Percentiles rank a stretch among this genome's conserved stretches.
phyloP scores from a whole-genome alignment of 2,888 invertebrate genomes.

The Mechanitis messenoides region DNA sequence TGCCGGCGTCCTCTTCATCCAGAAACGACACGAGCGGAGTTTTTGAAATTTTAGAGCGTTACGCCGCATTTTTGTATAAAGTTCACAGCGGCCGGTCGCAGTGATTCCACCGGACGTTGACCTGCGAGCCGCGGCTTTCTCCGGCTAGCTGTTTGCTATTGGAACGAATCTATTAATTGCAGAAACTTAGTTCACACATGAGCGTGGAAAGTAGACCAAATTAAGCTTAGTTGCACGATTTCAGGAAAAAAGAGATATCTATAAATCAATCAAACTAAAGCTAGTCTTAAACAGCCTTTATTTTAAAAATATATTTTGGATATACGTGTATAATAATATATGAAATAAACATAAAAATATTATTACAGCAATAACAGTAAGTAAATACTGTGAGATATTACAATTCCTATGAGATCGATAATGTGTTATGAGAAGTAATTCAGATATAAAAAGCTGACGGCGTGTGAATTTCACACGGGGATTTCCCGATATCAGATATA shows the following conservation, averaged over 20 bases:
- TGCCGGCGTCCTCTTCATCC: slow-evolving; percentile 44
- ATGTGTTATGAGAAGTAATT: slow-evolving; percentile 10
- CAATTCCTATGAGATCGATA: slow-evolving; percentile 15
- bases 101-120: slow-evolving; percentile 71
- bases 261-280: neutral
- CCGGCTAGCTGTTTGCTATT: slow-evolving; percentile 72
- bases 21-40: slow-evolving; percentile 57
- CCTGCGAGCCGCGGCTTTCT: slow-evolving; percentile 69
- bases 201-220: slow-evolving; percentile 66
- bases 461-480: slow-evolving; percentile 33
- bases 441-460: slow-evolving; percentile 21
- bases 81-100: slow-evolving; percentile 67
- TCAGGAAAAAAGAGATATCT: slow-evolving; percentile 8
- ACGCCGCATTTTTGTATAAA: slow-evolving; percentile 71
- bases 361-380: slow-evolving; percentile 7
- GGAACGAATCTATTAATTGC: slow-evolving; percentile 77
- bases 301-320: neutral
- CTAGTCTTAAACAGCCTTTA: no score
- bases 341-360: neutral
- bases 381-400: slow-evolving; percentile 12
- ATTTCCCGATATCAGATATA: slow-evolving; percentile 31
- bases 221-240: slow-evolving; percentile 21
- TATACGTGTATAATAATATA: neutral
- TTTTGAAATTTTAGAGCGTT: slow-evolving; percentile 69
- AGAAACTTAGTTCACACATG: slow-evolving; percentile 76